Evolutionary conservation across 2,797 vertebrate species (phyloP).

Genomic region (Rhinella marina): DNA sequence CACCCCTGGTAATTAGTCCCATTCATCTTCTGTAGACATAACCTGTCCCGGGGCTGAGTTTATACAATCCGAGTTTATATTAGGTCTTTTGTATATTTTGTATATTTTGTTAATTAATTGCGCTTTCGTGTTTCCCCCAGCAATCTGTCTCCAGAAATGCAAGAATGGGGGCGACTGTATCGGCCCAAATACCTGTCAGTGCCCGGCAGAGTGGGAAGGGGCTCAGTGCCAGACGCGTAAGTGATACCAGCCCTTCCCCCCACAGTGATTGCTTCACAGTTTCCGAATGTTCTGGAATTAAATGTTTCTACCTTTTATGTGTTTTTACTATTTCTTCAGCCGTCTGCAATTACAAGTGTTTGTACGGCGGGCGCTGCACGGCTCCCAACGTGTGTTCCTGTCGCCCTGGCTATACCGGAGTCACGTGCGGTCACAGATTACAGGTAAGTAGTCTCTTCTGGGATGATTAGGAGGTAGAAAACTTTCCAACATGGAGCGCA

Average conservation of each 20-base stretch:
- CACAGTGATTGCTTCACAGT: background rate
- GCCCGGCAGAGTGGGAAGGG: constrained; percentile 85
- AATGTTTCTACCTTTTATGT: background rate
- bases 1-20: background rate
- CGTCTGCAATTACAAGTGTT: constrained; percentile 81
- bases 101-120: constrained; percentile 30
- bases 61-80: background rate
- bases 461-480: background rate
- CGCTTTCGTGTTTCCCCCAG: constrained; percentile 67
- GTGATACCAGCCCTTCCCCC: constrained; percentile 61
- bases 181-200: constrained; percentile 83
- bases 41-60: too few species aligned
- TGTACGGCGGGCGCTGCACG: constrained; percentile 85
- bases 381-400: constrained; percentile 85
- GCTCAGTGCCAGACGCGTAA: constrained; percentile 86
- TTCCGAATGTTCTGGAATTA: background rate
- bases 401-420: constrained; percentile 80
- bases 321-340: constrained; percentile 73
- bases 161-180: constrained; percentile 88
- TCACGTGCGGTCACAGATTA: constrained; percentile 80
- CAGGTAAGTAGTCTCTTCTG: constrained; percentile 64
- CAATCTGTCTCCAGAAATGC: constrained; percentile 88
- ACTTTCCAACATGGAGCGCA: too few species aligned
- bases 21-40: background rate
- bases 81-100: background rate